phyloP scores from a whole-genome alignment of 2,113 vertebrate genomes.

The Platycercus adscitus region DNA sequence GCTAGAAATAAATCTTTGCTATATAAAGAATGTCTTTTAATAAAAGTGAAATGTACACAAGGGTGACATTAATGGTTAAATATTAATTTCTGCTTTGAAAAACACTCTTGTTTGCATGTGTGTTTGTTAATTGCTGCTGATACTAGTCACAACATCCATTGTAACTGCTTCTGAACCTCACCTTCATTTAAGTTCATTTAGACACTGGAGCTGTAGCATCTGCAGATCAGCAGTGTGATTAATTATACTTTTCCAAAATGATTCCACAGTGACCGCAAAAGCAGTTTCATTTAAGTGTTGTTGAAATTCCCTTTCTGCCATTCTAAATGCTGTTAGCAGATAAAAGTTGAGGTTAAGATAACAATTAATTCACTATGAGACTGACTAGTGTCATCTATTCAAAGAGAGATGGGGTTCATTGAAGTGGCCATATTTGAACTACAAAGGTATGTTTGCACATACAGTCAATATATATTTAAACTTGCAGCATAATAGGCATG shows the following conservation, averaged over 20 bases:
- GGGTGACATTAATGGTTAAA: neutral
- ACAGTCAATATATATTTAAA: neutral
- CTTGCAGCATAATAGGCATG: neutral
- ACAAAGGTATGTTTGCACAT: neutral
- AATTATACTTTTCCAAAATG: slow-evolving; percentile 14
- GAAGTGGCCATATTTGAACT: neutral
- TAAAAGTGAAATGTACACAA: neutral
- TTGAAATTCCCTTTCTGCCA: slow-evolving; percentile 7
- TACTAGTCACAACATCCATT: neutral
- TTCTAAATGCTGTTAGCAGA: neutral
- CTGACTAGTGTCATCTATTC: neutral
- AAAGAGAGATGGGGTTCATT: neutral
- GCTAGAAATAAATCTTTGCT: neutral
- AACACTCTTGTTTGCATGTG: neutral
- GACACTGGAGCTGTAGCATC: neutral
- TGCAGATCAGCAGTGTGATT: neutral
- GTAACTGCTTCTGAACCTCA: neutral
- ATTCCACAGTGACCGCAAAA: neutral
- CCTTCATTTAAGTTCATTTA: neutral
- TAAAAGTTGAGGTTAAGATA: slow-evolving; percentile 19
- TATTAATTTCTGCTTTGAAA: neutral
- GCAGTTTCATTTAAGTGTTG: neutral
- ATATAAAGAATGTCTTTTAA: neutral
- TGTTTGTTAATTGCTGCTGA: neutral
- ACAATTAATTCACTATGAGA: slow-evolving; percentile 16